Conservation (phyloP, 1,140 invertebrate species). For the Trachymyrmex septentrionalis region DNA sequence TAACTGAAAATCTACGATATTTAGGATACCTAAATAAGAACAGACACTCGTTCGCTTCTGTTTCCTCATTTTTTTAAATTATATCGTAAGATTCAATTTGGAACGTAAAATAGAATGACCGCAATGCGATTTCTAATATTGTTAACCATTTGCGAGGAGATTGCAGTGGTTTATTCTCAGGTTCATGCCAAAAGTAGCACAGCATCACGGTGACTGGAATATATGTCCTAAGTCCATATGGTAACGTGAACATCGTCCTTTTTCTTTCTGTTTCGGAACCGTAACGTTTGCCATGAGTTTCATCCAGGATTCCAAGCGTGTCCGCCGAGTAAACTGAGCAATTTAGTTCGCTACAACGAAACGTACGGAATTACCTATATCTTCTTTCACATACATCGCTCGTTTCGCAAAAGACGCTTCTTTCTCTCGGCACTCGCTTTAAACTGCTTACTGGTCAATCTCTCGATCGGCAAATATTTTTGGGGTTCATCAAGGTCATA, state of each 20-base stretch:
- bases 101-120: neutral
- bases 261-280: constrained; percentile 48
- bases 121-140: neutral
- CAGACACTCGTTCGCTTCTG: neutral
- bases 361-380: constrained; percentile 63
- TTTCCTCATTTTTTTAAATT: neutral
- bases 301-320: constrained; percentile 66
- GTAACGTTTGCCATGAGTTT: constrained; percentile 21
- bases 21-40: neutral
- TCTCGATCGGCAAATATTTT: neutral
- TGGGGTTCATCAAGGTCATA: neutral
- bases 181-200: neutral
- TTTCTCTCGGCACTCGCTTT: constrained; percentile 7
- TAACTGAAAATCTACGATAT: neutral
- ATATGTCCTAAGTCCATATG: constrained; percentile 9
- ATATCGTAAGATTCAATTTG: neutral
- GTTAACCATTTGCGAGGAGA: neutral
- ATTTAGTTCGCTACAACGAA: constrained; percentile 48
- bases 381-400: constrained; percentile 38
- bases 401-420: neutral
- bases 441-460: neutral
- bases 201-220: neutral
- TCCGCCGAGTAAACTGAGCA: constrained; percentile 62
- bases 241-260: constrained; percentile 37
- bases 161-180: constrained; percentile 4